These are phyloP conservation scores for Papilio protenor DNA, from an alignment of 2,888 invertebrate species.

Conservation along the genomic window DNA sequence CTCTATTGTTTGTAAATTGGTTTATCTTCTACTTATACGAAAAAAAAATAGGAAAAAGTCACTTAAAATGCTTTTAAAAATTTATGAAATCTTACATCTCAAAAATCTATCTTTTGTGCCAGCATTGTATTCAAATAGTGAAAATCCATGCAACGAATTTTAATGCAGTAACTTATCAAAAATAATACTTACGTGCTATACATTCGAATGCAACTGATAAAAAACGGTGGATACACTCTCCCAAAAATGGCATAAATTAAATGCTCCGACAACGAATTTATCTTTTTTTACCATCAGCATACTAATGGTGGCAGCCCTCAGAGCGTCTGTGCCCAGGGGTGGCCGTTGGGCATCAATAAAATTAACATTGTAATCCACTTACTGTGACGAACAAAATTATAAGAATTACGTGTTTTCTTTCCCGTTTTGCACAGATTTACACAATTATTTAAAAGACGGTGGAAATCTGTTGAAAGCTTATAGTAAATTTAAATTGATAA, in stretches of 20 bases:
- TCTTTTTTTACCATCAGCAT: slow-evolving; percentile 80
- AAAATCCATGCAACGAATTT: slow-evolving; percentile 29
- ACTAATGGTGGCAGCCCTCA: slow-evolving; percentile 71
- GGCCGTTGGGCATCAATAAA: slow-evolving; percentile 76
- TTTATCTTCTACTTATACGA: neutral
- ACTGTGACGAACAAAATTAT: slow-evolving; percentile 73
- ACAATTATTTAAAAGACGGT: slow-evolving; percentile 48
- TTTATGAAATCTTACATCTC: neutral
- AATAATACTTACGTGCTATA: slow-evolving; percentile 40
- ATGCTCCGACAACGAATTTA: slow-evolving; percentile 79
- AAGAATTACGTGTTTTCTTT: slow-evolving; percentile 63
- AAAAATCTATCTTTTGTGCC: neutral
- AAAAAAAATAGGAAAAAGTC: neutral
- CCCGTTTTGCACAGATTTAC: slow-evolving; percentile 53
- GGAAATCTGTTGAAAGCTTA: slow-evolving; percentile 2
- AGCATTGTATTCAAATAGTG: slow-evolving; percentile 35
- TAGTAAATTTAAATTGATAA: neutral
- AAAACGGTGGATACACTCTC: slow-evolving; percentile 54
- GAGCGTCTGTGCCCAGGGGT: slow-evolving; percentile 68
- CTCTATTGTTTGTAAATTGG: neutral
- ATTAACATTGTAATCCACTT: slow-evolving; percentile 84
- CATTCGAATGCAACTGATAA: slow-evolving; percentile 45
- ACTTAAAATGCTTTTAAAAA: neutral
- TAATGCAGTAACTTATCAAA: slow-evolving; percentile 33
- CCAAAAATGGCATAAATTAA: slow-evolving; percentile 80